These are phyloP conservation scores for Spinus olivaceus DNA, from an alignment of 2,797 vertebrate species.

Conservation along the genomic window DNA sequence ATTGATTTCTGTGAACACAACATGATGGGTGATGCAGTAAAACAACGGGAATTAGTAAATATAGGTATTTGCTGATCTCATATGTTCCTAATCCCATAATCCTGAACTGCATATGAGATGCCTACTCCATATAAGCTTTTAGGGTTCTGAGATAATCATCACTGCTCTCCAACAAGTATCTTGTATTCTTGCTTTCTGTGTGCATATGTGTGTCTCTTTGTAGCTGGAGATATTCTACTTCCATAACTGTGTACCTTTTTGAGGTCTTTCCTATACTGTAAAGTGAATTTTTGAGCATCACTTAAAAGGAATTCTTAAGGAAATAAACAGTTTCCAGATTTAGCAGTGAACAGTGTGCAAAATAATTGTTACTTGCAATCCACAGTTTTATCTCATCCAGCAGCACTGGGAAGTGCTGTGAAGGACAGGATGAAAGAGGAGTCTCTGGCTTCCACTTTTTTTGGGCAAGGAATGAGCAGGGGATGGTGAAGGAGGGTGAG, in stretches of 20 bases:
- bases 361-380: neutral
- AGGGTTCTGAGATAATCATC: neutral
- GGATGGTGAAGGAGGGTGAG: neutral
- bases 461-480: neutral
- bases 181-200: neutral
- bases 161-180: neutral
- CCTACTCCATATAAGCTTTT: neutral
- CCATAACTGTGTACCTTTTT: neutral
- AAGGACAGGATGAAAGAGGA: neutral
- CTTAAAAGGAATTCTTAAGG: conserved; percentile 30
- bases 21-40: neutral
- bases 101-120: neutral
- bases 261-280: neutral
- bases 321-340: conserved; percentile 44
- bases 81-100: neutral
- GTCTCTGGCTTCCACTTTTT: neutral
- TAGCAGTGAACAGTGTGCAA: neutral
- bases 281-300: conserved; percentile 1
- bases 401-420: neutral
- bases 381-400: neutral
- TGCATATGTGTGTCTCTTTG: neutral
- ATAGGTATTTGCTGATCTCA: neutral
- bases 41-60: neutral
- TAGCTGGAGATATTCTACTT: neutral
- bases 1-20: neutral